These are phyloP conservation scores for Cataglyphis altisquamis DNA, from an alignment of 2,888 invertebrate genomes.

Conservation along the genomic window DNA sequence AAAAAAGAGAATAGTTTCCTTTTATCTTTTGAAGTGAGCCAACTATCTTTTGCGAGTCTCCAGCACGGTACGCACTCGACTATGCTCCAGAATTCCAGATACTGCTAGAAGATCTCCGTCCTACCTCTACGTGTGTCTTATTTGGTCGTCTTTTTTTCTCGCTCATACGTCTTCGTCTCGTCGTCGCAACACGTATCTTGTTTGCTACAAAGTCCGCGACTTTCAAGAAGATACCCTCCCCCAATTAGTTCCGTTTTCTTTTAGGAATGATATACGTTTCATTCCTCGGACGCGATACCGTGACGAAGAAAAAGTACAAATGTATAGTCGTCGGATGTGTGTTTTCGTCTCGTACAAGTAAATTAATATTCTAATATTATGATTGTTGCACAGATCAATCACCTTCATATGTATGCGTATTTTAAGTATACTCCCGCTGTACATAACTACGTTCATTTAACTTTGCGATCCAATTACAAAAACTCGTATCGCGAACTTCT, in stretches of 20 bases:
- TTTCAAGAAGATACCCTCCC: slow-evolving; percentile 76
- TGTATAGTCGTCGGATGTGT: background rate
- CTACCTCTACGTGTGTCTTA: slow-evolving; percentile 53
- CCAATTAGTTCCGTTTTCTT: slow-evolving; percentile 85
- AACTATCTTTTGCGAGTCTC: slow-evolving; percentile 84
- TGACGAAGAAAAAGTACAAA: background rate
- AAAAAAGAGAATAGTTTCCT: slow-evolving; percentile 81
- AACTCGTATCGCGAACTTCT: slow-evolving; percentile 27
- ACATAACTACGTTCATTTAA: slow-evolving; percentile 33
- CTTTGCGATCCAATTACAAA: slow-evolving; percentile 36
- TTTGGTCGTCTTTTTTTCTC: slow-evolving; percentile 56
- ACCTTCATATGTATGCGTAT: background rate
- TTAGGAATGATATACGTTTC: slow-evolving; percentile 69
- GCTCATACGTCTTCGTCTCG: slow-evolving; percentile 59
- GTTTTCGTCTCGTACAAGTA: background rate
- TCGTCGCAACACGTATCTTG: slow-evolving; percentile 74
- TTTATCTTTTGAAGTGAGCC: slow-evolving; percentile 82
- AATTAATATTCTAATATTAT: background rate
- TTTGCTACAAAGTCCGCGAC: slow-evolving; percentile 82
- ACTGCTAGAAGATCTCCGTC: slow-evolving; percentile 77
- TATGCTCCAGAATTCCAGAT: slow-evolving; percentile 85
- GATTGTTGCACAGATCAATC: background rate
- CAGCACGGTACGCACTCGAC: slow-evolving; percentile 82
- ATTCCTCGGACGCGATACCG: slow-evolving; percentile 37
- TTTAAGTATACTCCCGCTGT: background rate